Evolutionary conservation across 2,888 invertebrate genomes (phyloP).

Genomic region (Ectemnius continuus): DNA sequence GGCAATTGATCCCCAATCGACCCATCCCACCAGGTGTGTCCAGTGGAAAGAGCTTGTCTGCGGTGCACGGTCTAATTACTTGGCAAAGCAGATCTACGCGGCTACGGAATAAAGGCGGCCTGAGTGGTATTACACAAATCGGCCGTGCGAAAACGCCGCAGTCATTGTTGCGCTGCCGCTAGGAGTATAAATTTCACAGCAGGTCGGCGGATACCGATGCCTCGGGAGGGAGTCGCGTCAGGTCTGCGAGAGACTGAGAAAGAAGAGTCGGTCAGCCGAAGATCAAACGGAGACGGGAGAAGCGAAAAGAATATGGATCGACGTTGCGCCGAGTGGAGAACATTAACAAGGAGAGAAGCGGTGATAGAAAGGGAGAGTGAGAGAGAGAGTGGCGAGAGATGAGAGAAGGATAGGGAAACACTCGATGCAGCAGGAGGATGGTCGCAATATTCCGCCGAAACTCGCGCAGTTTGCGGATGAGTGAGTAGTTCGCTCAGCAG

Average conservation of each 20-base stretch:
- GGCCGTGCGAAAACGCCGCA: slow-evolving; percentile 58
- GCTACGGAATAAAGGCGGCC: slow-evolving; percentile 32
- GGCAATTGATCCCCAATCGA: slow-evolving; percentile 36
- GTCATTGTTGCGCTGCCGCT: slow-evolving; percentile 61
- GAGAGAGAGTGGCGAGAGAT: slow-evolving; percentile 5
- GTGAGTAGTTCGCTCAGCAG: slow-evolving; percentile 57
- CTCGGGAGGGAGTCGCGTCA: slow-evolving; percentile 16
- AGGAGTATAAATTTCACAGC: slow-evolving; percentile 66
- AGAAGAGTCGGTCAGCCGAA: slow-evolving; percentile 3
- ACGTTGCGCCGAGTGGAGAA: slow-evolving; percentile 21
- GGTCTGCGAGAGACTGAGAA: slow-evolving; percentile 7
- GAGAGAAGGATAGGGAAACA: not conserved
- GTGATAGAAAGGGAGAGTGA: slow-evolving; percentile 7
- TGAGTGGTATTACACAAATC: slow-evolving; percentile 52
- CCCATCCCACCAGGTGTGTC: slow-evolving; percentile 31
- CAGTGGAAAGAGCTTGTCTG: not conserved
- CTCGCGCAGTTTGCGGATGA: slow-evolving; percentile 61
- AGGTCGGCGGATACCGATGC: slow-evolving; percentile 57
- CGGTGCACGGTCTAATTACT: slow-evolving; percentile 57
- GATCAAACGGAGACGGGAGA: slow-evolving; percentile 12
- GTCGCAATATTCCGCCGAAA: slow-evolving; percentile 52
- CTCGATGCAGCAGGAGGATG: slow-evolving; percentile 39
- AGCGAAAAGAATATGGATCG: slow-evolving; percentile 26
- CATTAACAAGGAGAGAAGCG: not conserved
- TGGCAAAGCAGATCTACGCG: slow-evolving; percentile 49